Evolutionary conservation across 2,888 invertebrate species (phyloP).

Genomic region (Callimorpha dominula): DNA sequence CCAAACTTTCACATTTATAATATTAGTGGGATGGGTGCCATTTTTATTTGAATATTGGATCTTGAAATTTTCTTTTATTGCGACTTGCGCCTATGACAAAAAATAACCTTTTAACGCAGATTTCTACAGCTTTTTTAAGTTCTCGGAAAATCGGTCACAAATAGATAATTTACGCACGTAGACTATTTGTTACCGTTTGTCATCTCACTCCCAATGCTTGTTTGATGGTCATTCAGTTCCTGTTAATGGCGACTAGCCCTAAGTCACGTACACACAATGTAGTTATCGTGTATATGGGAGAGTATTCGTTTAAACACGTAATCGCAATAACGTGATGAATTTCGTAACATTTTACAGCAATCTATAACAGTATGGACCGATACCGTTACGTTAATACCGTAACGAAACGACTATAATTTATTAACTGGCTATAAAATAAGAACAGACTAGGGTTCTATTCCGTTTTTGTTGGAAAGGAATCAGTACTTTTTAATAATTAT

Average conservation of each 20-base stretch:
- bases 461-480: background rate
- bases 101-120: too few species aligned
- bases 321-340: slow-evolving; percentile 1
- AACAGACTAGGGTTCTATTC: background rate
- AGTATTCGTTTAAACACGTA: background rate
- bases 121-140: background rate
- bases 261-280: slow-evolving; percentile 6
- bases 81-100: too few species aligned
- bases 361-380: background rate
- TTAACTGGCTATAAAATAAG: background rate
- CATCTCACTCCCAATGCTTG: background rate
- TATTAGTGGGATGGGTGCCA: too few species aligned
- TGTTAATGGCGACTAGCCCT: background rate
- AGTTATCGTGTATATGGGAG: background rate
- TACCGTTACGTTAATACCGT: slow-evolving; percentile 1
- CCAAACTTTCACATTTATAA: too few species aligned
- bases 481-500: background rate
- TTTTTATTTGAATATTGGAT: too few species aligned
- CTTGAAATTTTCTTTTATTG: too few species aligned
- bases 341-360: background rate
- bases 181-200: background rate
- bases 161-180: background rate
- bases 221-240: background rate
- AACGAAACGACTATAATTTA: background rate
- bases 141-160: background rate